Evolutionary conservation across 1,140 invertebrate genomes (phyloP), one percentile per base, ranked within the genome.

Genomic region (Cyclina sinensis): DNA sequence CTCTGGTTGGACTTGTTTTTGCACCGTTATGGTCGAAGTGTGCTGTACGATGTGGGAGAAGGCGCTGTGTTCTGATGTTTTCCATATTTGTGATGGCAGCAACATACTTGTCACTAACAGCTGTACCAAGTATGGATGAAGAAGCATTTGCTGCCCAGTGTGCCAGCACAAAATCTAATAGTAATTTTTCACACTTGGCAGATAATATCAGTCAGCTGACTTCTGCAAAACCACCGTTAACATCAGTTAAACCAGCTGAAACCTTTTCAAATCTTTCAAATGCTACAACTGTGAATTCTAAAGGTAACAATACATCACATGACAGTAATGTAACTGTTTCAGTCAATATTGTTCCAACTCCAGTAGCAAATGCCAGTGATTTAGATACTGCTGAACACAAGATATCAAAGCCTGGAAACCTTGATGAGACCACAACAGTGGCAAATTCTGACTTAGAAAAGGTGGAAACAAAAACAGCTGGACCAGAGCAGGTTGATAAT

Each of bases 11-110:
- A n/a, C 92, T 95, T 62, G 74, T 94, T n/a, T 93, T 93, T 92
- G 93, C 94, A 18, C 94, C 94, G 21, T 65, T 94, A 11, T 95
- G 94, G 94, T 90, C 94, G 35, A 91, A 90, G 43, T 94, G 94
- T 92, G 90, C 94, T 24, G 89, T 90, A 27, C 89, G 90, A 59
- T 94, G 91, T 89, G 91, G 91, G 27, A 92, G 91, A 83, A 92
- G 93, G 32, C 84, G 92, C 43, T 51, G 92, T 59, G 91, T 94
- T 14, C 89, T 95, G 12, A 89, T 94, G 86, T 92, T 94, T 80
- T 93, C 94, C 0, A 62, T 95, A 12, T 91, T 94, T 76, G 91
- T 94, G 86, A 92, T 94, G 93, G 87, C 91, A 14, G 88, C 85
- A 1, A 93, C 92, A 18, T 93, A 94, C 80, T 51, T 94, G 48